Conservation (phyloP, 2,797 vertebrate species). For the Balearica regulorum region DNA sequence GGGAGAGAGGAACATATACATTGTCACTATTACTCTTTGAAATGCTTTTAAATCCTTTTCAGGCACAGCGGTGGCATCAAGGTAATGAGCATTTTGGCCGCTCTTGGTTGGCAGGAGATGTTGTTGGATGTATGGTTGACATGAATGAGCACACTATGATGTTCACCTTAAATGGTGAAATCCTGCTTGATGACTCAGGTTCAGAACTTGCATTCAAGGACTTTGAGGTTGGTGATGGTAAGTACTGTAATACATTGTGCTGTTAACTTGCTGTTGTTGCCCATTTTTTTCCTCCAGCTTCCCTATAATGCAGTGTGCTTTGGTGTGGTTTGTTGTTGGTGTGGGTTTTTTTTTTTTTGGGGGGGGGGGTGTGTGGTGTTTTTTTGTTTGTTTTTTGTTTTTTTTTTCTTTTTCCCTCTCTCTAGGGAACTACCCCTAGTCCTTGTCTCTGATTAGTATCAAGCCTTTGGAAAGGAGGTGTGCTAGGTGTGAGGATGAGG, state of each 20-base stretch:
- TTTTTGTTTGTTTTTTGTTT: too few species aligned
- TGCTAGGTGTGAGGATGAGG: neutral
- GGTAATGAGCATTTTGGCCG: slow-evolving; percentile 95
- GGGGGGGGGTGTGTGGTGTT: too few species aligned
- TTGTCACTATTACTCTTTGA: neutral
- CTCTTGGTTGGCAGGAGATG: slow-evolving; percentile 87
- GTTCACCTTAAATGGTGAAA: slow-evolving; percentile 94
- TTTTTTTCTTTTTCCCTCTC: fast-evolving
- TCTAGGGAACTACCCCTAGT: neutral
- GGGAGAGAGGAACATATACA: neutral
- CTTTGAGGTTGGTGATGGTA: slow-evolving; percentile 89
- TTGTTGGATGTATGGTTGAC: slow-evolving; percentile 95
- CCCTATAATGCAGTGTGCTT: neutral
- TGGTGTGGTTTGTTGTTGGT: too few species aligned
- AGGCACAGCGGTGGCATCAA: slow-evolving; percentile 96
- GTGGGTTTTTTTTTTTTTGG: too few species aligned
- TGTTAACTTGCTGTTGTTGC: neutral
- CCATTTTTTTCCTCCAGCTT: neutral
- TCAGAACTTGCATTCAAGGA: slow-evolving; percentile 96
- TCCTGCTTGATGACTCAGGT: slow-evolving; percentile 91
- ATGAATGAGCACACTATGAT: slow-evolving; percentile 95
- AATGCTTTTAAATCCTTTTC: neutral
- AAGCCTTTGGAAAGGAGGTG: neutral
- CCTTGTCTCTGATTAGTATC: neutral
- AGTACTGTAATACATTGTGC: slow-evolving; percentile 26